A percentile compares a stretch with the other conserved stretches of the same genome.
Conservation (phyloP, 2,888 invertebrate species). For the Apamea epomidion region DNA sequence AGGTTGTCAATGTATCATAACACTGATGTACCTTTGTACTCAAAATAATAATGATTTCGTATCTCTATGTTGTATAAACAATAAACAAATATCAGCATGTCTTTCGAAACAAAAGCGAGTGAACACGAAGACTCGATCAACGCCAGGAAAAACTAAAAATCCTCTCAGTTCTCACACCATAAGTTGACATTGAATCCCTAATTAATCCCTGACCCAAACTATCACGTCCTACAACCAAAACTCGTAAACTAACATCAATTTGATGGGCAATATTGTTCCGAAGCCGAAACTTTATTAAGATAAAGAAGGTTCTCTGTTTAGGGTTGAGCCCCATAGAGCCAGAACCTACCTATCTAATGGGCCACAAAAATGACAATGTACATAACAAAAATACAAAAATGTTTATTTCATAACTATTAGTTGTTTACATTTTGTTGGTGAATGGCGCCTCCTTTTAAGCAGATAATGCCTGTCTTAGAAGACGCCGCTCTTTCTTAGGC, state of each 20-base stretch:
- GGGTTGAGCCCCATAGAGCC: not conserved
- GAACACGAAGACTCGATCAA: not conserved
- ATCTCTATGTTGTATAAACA: no score
- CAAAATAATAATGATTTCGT: no score
- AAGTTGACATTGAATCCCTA: not conserved
- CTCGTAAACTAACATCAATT: not conserved
- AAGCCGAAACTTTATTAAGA: not conserved
- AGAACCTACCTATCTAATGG: not conserved
- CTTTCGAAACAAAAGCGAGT: not conserved
- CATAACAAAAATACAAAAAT: no score
- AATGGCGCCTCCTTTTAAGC: no score
- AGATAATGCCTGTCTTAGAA: no score
- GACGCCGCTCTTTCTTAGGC: no score
- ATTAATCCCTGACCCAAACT: not conserved
- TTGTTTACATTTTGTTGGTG: no score
- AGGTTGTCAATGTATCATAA: no score
- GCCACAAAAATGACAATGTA: not conserved
- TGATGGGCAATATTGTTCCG: not conserved
- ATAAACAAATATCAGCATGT: not conserved
- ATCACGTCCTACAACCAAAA: conserved; percentile 18
- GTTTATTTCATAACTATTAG: no score
- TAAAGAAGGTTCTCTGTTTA: not conserved
- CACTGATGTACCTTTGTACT: not conserved
- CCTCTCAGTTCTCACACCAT: not conserved
- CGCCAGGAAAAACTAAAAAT: not conserved